Conservation (phyloP, 2,797 vertebrate species). For the Enteromius viviparus region DNA sequence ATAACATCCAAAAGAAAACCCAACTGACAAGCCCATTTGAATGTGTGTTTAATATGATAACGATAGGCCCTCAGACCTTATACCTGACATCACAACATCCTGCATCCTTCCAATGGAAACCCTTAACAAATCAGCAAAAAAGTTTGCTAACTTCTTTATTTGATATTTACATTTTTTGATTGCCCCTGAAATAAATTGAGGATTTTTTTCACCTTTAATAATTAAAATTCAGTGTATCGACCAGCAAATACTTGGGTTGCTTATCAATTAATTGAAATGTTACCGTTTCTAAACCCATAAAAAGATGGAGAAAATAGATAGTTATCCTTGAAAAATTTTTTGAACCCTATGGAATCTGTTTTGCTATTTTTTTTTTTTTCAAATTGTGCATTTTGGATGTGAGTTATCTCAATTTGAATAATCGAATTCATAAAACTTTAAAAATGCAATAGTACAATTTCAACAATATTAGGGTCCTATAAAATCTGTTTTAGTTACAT, state of each 20-base stretch:
- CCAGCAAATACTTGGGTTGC: too few species aligned
- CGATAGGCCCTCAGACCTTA: constrained; percentile 53
- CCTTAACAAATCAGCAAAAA: background rate
- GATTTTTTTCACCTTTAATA: background rate
- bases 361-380: background rate
- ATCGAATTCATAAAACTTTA: background rate
- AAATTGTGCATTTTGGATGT: background rate
- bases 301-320: background rate
- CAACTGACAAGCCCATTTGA: constrained; percentile 77
- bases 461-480: background rate
- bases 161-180: too few species aligned
- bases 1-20: constrained; percentile 69
- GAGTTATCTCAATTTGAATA: background rate
- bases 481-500: background rate
- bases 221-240: background rate
- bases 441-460: too few species aligned
- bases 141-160: too few species aligned
- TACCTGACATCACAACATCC: constrained; percentile 34
- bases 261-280: background rate
- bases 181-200: background rate
- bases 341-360: background rate
- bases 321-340: background rate
- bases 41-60: constrained; percentile 78
- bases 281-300: background rate
- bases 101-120: constrained; percentile 18